phyloP scores from a whole-genome alignment of 2,113 vertebrate species.

The Dasypus novemcinctus region DNA sequence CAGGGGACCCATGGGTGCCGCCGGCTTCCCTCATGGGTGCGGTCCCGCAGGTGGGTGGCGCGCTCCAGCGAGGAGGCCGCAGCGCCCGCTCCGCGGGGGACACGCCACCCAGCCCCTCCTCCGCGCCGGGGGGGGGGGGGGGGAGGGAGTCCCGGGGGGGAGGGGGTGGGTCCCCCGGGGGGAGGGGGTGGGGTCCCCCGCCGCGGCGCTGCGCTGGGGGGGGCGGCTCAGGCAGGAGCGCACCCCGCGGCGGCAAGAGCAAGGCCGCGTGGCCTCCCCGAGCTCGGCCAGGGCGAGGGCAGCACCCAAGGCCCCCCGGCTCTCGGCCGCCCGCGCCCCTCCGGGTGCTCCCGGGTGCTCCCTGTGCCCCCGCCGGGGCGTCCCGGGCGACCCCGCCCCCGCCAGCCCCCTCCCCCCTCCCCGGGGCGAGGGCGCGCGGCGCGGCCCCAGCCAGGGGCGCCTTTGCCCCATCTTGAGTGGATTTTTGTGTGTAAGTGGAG shows the following conservation, averaged over 20 bases:
- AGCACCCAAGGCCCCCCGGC: constrained; percentile 83
- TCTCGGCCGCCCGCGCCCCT: constrained; percentile 78
- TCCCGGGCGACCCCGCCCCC: too few species aligned
- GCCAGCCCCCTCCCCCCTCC: too few species aligned
- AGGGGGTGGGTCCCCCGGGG: neutral
- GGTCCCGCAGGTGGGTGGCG: constrained; percentile 84
- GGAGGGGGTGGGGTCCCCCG: constrained; percentile 76
- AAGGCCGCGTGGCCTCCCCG: constrained; percentile 84
- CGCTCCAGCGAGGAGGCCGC: constrained; percentile 85
- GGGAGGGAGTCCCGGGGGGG: too few species aligned
- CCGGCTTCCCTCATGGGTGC: constrained; percentile 76
- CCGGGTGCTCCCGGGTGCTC: too few species aligned
- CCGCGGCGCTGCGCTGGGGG: constrained; percentile 83
- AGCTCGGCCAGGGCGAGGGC: constrained; percentile 82
- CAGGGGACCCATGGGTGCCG: rapidly evolving
- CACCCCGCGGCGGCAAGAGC: constrained; percentile 87
- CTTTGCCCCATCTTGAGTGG: too few species aligned
- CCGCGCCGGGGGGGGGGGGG: constrained; percentile 49
- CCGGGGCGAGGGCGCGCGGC: too few species aligned
- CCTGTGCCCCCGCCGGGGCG: too few species aligned
- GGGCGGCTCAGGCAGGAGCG: constrained; percentile 93
- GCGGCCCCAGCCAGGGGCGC: too few species aligned
- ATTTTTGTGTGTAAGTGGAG: neutral
- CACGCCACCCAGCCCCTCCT: constrained; percentile 89
- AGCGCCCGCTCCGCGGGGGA: constrained; percentile 82